phyloP scores from a whole-genome alignment of 37 sponge, comb jelly and placozoan species.

The Oopsacas minuta region DNA sequence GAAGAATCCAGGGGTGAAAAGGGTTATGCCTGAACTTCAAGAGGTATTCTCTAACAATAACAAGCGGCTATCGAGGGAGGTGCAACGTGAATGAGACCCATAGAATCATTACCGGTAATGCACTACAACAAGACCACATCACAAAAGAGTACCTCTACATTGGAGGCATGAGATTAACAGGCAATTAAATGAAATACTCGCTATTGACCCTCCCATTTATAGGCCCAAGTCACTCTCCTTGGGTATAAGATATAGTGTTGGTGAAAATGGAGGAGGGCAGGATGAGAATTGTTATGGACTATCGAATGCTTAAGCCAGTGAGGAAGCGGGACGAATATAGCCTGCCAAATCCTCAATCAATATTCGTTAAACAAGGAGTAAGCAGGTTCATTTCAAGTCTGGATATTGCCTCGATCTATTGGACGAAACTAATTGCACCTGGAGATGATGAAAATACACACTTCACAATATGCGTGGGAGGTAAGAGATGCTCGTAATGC shows the following conservation, averaged over 20 bases:
- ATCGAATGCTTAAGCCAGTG: neutral
- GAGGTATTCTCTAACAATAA: neutral
- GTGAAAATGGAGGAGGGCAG: slow-evolving; percentile 5
- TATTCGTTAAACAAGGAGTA: neutral
- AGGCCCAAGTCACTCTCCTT: slow-evolving; percentile 14
- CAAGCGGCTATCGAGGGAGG: neutral
- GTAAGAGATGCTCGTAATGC: slow-evolving; percentile 8
- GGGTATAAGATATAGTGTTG: neutral
- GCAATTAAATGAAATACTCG: neutral
- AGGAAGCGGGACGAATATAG: slow-evolving; percentile 3
- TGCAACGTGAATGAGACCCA: neutral
- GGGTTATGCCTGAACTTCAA: neutral
- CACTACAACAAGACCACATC: neutral
- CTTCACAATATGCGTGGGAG: neutral
- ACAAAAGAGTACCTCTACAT: no score
- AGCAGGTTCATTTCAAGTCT: slow-evolving; percentile 1
- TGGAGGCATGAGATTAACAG: neutral
- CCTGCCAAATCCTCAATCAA: slow-evolving; percentile 17
- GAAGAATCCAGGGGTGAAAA: neutral
- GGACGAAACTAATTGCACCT: neutral
- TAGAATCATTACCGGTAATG: neutral
- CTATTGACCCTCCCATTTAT: neutral
- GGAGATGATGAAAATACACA: neutral
- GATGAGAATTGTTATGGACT: slow-evolving; percentile 6
- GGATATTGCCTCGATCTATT: neutral